Evolutionary conservation across 1,140 invertebrate species (phyloP), one percentile per base, ranked within the genome.

Genomic region (Globodera rostochiensis): DNA sequence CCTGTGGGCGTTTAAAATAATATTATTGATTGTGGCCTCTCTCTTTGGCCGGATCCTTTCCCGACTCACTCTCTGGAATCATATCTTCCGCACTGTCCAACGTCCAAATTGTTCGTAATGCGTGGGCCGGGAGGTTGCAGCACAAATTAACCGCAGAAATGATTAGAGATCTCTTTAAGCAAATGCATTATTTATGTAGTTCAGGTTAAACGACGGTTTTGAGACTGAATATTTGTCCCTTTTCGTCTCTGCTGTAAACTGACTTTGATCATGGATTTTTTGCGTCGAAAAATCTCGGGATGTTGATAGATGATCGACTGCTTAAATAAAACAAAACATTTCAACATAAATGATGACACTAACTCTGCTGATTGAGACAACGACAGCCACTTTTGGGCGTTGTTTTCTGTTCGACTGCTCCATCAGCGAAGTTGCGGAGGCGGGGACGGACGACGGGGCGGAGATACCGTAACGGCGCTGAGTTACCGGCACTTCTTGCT

Each of bases 71-170:
- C 36, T 83, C 84, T 7, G 84, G 84, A 19, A 85, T 83, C 19
- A 87, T 25, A 60, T 80, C 21, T 60, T 86, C 60, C 6, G 47
- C 79, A 60, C 80, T 85, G 46, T 87, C 87, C n/a, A 89, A 49
- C 9, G 87, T 87, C 64, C 74, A 77, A 45, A 86, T 66, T 19
- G 80, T 83, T 13, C 87, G 73, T 3, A 88, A 67, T 11, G 86
- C 83, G 75, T 88, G 88, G 6, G 87, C 81, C n/a, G 87, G 87
- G 13, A 88, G 77, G 73, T 88, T 88, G 46, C 88, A 87, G 45
- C 86, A 77, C 15, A 88, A 77, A 74, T 88, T 88, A n/a, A 89
- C 21, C 4, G 77, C 87, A 11, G 87, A 88, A 49, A 88, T 89
- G 8, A 89, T 77, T 19, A 89, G 77, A 6, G 87, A 88, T 49